Percentiles rank a stretch among this genome's conserved stretches.
Conservation (phyloP, 2,113 vertebrate genomes). For the Lagopus muta region DNA sequence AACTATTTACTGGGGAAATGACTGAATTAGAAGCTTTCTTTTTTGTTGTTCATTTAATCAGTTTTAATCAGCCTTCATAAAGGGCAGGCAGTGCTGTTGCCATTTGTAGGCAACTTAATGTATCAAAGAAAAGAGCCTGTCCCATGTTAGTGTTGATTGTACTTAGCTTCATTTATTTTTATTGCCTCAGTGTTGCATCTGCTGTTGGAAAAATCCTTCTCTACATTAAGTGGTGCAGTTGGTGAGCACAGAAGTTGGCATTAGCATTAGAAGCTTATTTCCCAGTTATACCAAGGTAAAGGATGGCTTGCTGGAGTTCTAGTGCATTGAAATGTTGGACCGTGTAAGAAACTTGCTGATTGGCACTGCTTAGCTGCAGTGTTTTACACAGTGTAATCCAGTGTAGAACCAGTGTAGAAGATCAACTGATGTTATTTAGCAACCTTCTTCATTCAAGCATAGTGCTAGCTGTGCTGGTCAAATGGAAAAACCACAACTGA, state of each 20-base stretch:
- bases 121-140: neutral
- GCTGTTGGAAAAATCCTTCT: neutral
- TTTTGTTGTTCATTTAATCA: neutral
- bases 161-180: neutral
- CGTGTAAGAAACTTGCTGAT: neutral
- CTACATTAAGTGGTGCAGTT: rapidly evolving
- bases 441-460: neutral
- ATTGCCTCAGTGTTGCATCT: neutral
- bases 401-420: neutral
- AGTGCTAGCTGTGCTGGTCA: neutral
- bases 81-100: neutral
- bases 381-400: neutral
- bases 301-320: neutral
- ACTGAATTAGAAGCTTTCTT: neutral
- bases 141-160: neutral
- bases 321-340: neutral
- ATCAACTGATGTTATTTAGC: neutral
- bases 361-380: neutral
- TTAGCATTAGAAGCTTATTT: neutral
- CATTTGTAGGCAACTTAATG: neutral
- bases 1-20: neutral
- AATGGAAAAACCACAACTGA: neutral
- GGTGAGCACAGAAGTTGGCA: neutral
- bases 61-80: neutral
- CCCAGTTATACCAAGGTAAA: neutral